Percentiles rank a stretch among this genome's conserved stretches.
Evolutionary conservation across 1,140 invertebrate genomes (phyloP).

Genomic region (Paracyclopina nana): DNA sequence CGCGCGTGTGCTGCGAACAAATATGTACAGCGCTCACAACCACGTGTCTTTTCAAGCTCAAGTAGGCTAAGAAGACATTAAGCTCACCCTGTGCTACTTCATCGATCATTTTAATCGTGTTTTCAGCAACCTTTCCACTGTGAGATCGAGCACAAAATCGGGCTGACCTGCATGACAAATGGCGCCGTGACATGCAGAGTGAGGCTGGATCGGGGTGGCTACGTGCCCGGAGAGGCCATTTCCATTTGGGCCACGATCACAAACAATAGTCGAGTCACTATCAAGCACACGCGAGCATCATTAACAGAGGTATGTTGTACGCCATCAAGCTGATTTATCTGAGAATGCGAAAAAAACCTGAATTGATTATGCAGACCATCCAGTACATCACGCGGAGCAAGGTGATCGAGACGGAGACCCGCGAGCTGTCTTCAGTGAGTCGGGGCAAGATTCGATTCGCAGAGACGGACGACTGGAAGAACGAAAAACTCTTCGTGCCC

Average conservation of each 20-base stretch:
- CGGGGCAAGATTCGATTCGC: constrained; percentile 63
- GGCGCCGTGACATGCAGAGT: constrained; percentile 62
- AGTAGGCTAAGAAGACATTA: no score
- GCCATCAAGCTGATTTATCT: no score
- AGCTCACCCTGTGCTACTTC: no score
- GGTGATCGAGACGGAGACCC: constrained; percentile 60
- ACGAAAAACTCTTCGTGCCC: constrained; percentile 76
- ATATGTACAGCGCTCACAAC: no score
- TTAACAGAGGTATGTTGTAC: constrained; percentile 62
- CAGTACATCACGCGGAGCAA: constrained; percentile 70
- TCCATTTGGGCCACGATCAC: constrained; percentile 59
- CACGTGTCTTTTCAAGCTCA: no score
- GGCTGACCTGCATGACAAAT: constrained; percentile 59
- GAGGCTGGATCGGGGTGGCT: constrained; percentile 67
- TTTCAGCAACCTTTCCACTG: constrained; percentile 71
- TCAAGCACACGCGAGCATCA: constrained; percentile 49
- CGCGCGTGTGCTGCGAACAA: no score
- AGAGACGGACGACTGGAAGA: constrained; percentile 62
- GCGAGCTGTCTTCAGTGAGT: constrained; percentile 56
- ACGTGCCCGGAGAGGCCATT: constrained; percentile 79
- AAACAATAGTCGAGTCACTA: constrained; percentile 57
- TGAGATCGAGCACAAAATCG: constrained; percentile 70
- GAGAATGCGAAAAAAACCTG: no score
- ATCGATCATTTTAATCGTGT: constrained; percentile 13
- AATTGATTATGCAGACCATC: constrained; percentile 55